phyloP scores from a whole-genome alignment of 92 coral and sea anemone species.

The Palythoa heliodiscus region DNA sequence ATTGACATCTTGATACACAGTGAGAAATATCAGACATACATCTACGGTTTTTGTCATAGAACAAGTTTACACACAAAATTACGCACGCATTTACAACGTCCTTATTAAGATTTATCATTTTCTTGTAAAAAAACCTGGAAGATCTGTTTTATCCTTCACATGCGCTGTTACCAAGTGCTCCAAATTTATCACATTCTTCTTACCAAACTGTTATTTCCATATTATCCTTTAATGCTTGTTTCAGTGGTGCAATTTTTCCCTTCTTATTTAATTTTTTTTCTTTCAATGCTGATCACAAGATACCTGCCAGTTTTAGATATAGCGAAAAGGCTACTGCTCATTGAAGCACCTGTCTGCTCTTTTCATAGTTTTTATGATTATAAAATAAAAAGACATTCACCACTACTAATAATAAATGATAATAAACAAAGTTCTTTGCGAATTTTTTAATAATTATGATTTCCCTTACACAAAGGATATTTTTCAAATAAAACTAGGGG shows the following conservation, averaged over 20 bases:
- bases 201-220: neutral
- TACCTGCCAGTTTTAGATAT: neutral
- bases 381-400: no score
- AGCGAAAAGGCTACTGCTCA: neutral
- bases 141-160: neutral
- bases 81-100: neutral
- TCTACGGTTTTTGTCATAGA: neutral
- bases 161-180: neutral
- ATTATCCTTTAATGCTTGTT: neutral
- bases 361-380: no score
- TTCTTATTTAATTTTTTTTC: neutral
- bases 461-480: no score
- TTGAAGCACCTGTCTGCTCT: no score
- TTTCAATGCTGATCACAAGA: neutral
- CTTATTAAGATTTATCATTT: neutral
- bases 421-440: no score
- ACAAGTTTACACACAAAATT: neutral
- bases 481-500: no score
- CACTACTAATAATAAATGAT: no score
- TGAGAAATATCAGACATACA: neutral
- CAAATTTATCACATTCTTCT: neutral
- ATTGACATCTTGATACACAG: neutral
- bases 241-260: neutral
- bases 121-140: neutral
- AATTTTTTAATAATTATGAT: no score